Conservation (phyloP, 2,113 vertebrate species). For the Sisor rabdophorus region DNA sequence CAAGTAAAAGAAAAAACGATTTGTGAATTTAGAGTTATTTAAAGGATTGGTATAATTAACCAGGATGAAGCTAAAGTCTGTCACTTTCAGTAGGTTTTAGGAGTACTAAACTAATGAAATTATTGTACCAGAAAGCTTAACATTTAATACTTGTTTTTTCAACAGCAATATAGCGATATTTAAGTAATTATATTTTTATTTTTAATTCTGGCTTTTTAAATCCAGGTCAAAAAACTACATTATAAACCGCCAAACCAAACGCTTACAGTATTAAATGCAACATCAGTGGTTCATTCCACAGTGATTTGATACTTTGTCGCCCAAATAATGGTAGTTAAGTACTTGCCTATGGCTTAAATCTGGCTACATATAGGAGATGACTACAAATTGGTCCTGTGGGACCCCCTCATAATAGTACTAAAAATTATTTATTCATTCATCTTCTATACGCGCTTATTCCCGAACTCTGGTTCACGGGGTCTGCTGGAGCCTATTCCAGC, state of each 20-base stretch:
- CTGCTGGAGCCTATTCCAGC: no score
- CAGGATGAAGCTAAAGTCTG: no score
- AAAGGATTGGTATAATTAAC: no score
- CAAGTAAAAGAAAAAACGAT: no score
- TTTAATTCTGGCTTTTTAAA: neutral
- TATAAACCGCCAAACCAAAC: neutral
- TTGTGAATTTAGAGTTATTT: no score
- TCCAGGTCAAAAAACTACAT: neutral
- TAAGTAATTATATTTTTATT: neutral
- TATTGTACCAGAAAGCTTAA: neutral
- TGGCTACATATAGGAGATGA: no score
- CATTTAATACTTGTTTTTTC: neutral
- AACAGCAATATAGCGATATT: no score
- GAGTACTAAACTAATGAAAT: neutral
- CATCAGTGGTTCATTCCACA: constrained; percentile 7
- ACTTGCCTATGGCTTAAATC: no score
- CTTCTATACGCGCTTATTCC: no score
- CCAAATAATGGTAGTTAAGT: constrained; percentile 19
- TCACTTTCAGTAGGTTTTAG: no score
- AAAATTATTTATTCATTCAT: no score
- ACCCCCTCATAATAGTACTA: constrained; percentile 15
- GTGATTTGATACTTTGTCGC: neutral
- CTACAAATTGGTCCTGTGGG: neutral
- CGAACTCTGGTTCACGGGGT: no score
- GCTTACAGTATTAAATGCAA: neutral